Evolutionary conservation across 2,797 vertebrate genomes (phyloP), one percentile per base, ranked within the genome.

Genomic region (Enteromius radiatus): DNA sequence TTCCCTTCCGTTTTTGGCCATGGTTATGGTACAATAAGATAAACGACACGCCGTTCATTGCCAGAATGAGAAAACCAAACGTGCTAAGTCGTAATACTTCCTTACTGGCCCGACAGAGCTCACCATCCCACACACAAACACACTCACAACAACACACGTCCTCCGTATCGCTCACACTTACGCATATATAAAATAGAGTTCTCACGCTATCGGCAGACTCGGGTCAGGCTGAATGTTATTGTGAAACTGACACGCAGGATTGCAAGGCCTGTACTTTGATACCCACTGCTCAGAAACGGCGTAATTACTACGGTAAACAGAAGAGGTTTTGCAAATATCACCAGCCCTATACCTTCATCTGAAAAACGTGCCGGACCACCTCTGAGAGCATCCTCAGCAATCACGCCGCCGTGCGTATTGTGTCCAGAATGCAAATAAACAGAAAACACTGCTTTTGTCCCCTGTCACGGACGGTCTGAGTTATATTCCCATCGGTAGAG

Each of bases 21-120:
- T 84, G 87, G 83, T 74, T 87, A 80, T 73, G 87, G 79, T 87
- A 90, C 84, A 87, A 88, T 90, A 90, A 90, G 79, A 90, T 93
- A 88, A 93, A 93, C 91, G 88, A 89, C 84, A 86, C 17, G 8
- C 79, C 81, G 82, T 86, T 86, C 84, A 78, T 75, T 71, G 88
- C 88, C 89, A 85, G 88, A 91, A 93, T 90, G 91, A 93, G 88
- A 94, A 93, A 93, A 92, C 82, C 90, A 91, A 92, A 82, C 86
- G 70, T 88, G 68, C 70, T 26, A 68, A 69, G 75, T 88, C 79
- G 65, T 86, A 85, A 38, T 7, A 68, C 84, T 85, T 85, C 88
- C 88, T 89, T 91, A 26, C 47, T 49, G 73, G 56, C 75, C 74
- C 14, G 43, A 23, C 47, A 70, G 65, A 54, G 14, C 17, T 81